Conservation (phyloP, 2,113 vertebrate genomes). For the Sander vitreus region DNA sequence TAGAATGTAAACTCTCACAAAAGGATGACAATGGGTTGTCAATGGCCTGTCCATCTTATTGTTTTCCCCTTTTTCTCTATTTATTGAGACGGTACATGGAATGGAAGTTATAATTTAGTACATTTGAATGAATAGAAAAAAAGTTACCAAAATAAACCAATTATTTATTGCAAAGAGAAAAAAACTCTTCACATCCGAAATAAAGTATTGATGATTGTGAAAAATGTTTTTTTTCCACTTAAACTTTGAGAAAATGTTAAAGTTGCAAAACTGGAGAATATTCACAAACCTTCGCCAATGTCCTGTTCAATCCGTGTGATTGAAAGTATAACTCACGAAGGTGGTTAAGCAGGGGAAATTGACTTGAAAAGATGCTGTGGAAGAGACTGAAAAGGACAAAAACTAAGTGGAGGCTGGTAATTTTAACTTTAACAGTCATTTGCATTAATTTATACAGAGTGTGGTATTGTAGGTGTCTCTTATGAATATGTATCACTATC, state of each 20-base stretch:
- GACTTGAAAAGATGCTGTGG: conserved; percentile 1
- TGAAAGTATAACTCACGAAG: not conserved
- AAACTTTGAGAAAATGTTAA: not conserved
- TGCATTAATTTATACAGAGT: conserved; percentile 53
- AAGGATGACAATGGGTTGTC: not conserved
- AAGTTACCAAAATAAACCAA: not conserved
- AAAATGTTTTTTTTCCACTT: not conserved
- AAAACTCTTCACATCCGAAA: not conserved
- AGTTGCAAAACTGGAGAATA: not conserved
- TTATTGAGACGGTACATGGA: not conserved
- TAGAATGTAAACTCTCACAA: conserved; percentile 22
- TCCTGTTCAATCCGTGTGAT: not conserved
- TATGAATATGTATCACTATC: conserved; percentile 60
- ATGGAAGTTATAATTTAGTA: not conserved
- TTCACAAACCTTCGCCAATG: not conserved
- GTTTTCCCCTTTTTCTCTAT: not conserved
- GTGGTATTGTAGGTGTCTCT: conserved; percentile 47
- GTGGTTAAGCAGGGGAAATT: not conserved
- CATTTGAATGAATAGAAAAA: not conserved
- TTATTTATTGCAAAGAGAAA: not conserved
- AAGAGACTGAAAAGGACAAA: conserved; percentile 18
- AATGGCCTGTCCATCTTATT: not conserved
- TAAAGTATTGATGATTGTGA: not conserved
- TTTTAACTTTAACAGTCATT: conserved; percentile 37
- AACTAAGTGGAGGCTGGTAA: conserved; percentile 31